Evolutionary conservation across 2,113 vertebrate genomes (phyloP), one percentile per base, ranked within the genome.

Genomic region (Callipepla californica): DNA sequence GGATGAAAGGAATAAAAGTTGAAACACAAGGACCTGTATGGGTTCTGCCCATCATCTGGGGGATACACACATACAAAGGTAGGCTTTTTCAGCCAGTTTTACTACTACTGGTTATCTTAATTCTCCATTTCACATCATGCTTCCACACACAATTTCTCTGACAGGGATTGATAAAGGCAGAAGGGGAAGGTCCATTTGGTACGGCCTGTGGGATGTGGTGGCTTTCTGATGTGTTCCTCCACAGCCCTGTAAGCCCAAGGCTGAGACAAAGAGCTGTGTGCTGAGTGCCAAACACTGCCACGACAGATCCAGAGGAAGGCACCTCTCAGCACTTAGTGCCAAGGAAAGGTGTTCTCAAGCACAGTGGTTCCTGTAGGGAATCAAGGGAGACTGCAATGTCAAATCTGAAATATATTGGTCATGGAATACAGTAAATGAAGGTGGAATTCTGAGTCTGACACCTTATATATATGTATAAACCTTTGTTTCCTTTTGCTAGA

Each of bases 161-260:
- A 2, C 2, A 30, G 58, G 21, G 76, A 42, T 0, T 26, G 7
- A 30, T 53, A 73, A n/a, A 69, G 16, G 4, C 63, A 44, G 4
- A 14, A 61, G 36, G 36, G 20, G n/a, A 85, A 10, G 7, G 25
- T 42, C 36, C 5, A 0, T 22, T 28, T 2, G 2, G 22, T 0
- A 0, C 0, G 8, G 36, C 26, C n/a, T 48, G 2, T 0, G 5
- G 23, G n/a, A 53, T 13, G 22, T 22, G 17, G 16, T 30, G 58
- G 25, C 32, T 47, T 73, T 57, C 28, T 45, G 2, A n/a, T 8
- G 13, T 10, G 23, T 26, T 25, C 61, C 70, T 42, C 10, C 36
- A 10, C 0, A 55, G 20, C 4, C 5, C 28, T 44, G 30, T 42
- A 1, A 16, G 4, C 7, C 48, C 32, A 42, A 17, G 53, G 16